A percentile compares a stretch with the other conserved stretches of the same genome.
Conservation (phyloP, 2,113 vertebrate species). For the Pelvicachromis taeniatus region DNA sequence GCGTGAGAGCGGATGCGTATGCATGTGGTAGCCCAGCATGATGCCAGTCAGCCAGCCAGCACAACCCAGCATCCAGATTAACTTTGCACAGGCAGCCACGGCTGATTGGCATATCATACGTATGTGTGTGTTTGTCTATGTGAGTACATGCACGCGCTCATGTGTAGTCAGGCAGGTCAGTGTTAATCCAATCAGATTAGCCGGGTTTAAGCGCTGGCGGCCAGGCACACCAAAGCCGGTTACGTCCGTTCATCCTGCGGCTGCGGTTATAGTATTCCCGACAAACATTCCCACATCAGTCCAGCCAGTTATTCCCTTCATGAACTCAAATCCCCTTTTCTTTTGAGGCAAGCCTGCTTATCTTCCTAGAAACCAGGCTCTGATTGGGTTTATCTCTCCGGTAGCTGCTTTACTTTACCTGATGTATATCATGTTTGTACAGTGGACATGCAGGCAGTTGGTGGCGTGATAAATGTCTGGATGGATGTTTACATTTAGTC, state of each 20-base stretch:
- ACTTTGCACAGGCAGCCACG: conserved; percentile 22
- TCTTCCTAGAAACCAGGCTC: neutral
- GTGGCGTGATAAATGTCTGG: neutral
- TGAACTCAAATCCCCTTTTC: neutral
- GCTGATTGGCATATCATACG: conserved; percentile 28
- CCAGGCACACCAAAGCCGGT: conserved; percentile 65
- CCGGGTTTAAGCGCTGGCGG: conserved; percentile 64
- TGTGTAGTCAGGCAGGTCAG: conserved; percentile 58
- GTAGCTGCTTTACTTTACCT: neutral
- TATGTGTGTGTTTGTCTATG: neutral
- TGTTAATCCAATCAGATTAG: conserved; percentile 80
- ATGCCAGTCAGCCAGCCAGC: conserved; percentile 27
- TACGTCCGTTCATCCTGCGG: conserved; percentile 59
- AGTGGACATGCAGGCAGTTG: neutral
- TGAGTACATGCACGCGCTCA: neutral
- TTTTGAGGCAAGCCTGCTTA: neutral
- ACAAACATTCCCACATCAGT: conserved; percentile 30
- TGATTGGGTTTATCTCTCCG: neutral
- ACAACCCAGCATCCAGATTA: conserved; percentile 48
- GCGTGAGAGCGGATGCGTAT: conserved; percentile 12
- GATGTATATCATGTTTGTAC: neutral
- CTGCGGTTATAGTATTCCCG: conserved; percentile 31
- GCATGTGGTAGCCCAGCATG: conserved; percentile 38
- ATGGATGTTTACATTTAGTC: neutral
- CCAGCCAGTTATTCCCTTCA: conserved; percentile 12